phyloP scores from a whole-genome alignment of 2,113 vertebrate genomes.

The Mohoua ochrocephala region DNA sequence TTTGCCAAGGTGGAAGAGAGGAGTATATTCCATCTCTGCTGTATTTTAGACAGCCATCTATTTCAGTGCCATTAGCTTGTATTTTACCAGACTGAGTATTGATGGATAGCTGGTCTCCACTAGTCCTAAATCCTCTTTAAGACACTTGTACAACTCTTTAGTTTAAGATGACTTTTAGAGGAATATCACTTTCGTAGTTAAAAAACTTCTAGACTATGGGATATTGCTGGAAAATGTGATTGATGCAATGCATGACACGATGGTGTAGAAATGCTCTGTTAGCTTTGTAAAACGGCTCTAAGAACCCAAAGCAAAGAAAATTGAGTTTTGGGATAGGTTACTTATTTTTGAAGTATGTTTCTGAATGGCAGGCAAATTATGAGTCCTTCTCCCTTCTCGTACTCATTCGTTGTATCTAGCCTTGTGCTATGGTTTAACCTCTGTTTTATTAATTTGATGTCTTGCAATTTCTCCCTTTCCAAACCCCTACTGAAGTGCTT shows the following conservation, averaged over 20 bases:
- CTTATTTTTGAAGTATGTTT: background rate
- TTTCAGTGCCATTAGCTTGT: background rate
- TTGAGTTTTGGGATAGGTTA: background rate
- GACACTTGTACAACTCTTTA: background rate
- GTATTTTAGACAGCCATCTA: background rate
- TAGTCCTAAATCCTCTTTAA: background rate
- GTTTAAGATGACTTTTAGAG: background rate
- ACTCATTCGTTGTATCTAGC: background rate
- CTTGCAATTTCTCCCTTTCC: background rate
- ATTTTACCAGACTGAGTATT: background rate
- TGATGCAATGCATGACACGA: fast-evolving
- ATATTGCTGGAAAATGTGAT: background rate
- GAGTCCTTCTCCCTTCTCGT: background rate
- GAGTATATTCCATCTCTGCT: background rate
- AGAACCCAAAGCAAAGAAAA: background rate
- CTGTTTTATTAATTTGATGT: background rate
- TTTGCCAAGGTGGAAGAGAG: background rate
- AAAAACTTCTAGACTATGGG: background rate
- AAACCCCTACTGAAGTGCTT: background rate
- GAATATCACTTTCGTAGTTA: background rate
- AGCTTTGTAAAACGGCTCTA: background rate
- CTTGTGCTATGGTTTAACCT: background rate
- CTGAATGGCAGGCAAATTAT: background rate
- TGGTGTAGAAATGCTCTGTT: background rate
- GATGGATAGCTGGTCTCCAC: background rate